A percentile compares a stretch with the other conserved stretches of the same genome.
Conservation (phyloP, 2,797 vertebrate species). For the Arnoldichthys spilopterus region DNA sequence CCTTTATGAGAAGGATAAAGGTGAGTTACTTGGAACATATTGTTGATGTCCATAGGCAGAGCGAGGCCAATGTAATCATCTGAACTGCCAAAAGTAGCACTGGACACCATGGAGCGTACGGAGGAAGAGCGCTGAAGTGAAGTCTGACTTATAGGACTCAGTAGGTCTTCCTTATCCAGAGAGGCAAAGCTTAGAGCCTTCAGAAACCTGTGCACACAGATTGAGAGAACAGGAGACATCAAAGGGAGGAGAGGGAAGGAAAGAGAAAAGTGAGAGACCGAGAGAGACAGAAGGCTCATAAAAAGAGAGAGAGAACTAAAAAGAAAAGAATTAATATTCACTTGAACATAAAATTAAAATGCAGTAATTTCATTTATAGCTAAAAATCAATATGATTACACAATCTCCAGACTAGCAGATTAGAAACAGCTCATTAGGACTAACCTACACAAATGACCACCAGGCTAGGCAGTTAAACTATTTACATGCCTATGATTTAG, state of each 20-base stretch:
- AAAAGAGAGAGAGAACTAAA: background rate
- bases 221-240: slow-evolving; percentile 47
- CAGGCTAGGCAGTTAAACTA: slow-evolving; percentile 31
- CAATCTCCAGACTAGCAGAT: background rate
- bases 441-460: background rate
- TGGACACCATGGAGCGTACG: slow-evolving; percentile 96
- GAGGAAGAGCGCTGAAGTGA: slow-evolving; percentile 96
- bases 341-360: background rate
- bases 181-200: slow-evolving; percentile 98
- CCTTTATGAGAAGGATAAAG: background rate
- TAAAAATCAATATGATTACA: background rate
- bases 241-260: slow-evolving; percentile 16
- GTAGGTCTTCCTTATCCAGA: slow-evolving; percentile 95
- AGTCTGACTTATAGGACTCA: slow-evolving; percentile 97
- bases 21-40: slow-evolving; percentile 91
- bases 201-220: slow-evolving; percentile 85
- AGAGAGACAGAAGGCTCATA: slow-evolving; percentile 25
- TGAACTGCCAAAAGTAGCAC: slow-evolving; percentile 88
- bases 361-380: background rate
- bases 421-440: background rate
- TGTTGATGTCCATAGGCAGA: slow-evolving; percentile 92
- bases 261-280: background rate
- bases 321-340: background rate
- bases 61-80: slow-evolving; percentile 97
- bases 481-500: slow-evolving; percentile 31